Base-by-base conservation (phyloP, 92 coral and sea anemone species). In the Umimayanthus chanpuru region DNA sequence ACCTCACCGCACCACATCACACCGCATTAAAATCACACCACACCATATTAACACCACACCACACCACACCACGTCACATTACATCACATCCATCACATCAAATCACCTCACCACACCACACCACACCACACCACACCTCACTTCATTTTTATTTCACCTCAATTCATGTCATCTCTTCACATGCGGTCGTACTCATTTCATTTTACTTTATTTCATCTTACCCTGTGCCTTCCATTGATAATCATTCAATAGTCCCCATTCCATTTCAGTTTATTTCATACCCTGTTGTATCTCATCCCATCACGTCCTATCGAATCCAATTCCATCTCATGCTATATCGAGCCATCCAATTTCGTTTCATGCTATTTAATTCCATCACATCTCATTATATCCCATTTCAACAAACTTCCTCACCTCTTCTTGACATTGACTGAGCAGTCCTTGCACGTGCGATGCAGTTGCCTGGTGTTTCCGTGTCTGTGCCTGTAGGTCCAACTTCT, bases 401-500 rank as follows among this genome's bases (percentile, higher is more conserved):
- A 18, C 25, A 61, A 61, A 61, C 68, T 4, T 18, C 28, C 77
- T 32, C 43, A 96, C 98, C 98, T 96, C 95, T 58, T 96, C 98
- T 39, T 93, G 92, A 6, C 89, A 73, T 58, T 91, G 94, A 44
- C 87, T 92, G 77, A 94, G 80, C 8, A 91, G 88, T n/a, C 95
- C 89, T 38, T 93, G 98, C 28, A 94, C 83, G 85, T 96, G 98
- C 0, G 90, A 89, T 71, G 88, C 89, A 73, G 98, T 93, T 9
- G 95, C 96, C 61, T 96, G 95, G 56, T 91, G 93, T 86, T 94
- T 96, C 80, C 93, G 91, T 49, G 87, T 90, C 73, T 96, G 94
- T 18, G 98, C 94, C 36, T 93, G 85, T 36, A 94, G 92, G 80
- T 94, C 95, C 28, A 94, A 80, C 90, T 96, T 96, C 74, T 96